phyloP scores from a whole-genome alignment of 2,888 invertebrate genomes.

The Scrobipalpa atriplicella region DNA sequence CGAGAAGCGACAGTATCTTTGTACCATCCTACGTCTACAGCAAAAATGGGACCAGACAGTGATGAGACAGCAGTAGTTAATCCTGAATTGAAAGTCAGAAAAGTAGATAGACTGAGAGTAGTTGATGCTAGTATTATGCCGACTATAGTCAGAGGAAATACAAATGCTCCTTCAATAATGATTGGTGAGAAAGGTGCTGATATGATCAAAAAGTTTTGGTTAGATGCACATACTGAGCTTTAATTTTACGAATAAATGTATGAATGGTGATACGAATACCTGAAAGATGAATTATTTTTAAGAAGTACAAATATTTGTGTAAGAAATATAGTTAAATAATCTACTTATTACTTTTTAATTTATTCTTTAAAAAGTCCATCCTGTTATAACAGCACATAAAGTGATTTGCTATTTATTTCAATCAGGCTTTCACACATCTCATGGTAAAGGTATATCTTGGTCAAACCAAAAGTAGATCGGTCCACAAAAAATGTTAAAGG shows the following conservation, averaged over 20 bases:
- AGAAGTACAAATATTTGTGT: no score
- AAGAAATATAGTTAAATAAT: no score
- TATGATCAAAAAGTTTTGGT: conserved; percentile 83
- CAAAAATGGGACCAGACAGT: conserved; percentile 82
- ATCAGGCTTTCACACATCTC: not conserved
- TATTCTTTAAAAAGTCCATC: no score
- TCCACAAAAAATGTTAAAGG: no score
- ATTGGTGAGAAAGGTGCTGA: conserved; percentile 86
- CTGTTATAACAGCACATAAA: no score
- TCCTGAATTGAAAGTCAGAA: conserved; percentile 78
- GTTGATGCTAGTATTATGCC: conserved; percentile 88
- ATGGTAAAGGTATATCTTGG: no score
- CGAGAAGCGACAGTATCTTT: conserved; percentile 71
- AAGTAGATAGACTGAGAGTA: conserved; percentile 79
- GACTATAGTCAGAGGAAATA: conserved; percentile 83
- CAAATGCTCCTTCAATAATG: conserved; percentile 85
- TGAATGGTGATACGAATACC: not conserved
- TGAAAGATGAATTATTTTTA: not conserved
- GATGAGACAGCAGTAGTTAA: conserved; percentile 80
- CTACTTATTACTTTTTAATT: no score
- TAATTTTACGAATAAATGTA: conserved; percentile 30
- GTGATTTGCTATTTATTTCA: not conserved
- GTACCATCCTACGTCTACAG: conserved; percentile 88
- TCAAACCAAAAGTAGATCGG: no score
- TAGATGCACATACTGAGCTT: conserved; percentile 51